These are phyloP conservation scores for Malurus leucopterus DNA, from an alignment of 2,797 vertebrate genomes.

Conservation along the genomic window DNA sequence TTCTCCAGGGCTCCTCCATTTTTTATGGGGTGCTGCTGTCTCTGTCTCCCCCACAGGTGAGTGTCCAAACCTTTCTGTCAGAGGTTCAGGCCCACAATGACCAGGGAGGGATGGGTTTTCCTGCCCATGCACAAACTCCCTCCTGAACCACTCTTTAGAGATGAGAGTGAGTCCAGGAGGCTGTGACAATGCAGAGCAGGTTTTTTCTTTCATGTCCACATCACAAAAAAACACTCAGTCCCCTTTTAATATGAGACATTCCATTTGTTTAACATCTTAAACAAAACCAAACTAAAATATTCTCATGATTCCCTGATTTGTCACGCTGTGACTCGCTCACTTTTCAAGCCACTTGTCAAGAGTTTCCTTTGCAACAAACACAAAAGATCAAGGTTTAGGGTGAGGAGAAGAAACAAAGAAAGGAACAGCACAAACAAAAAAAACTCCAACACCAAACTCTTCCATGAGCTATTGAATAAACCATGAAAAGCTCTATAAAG, in stretches of 20 bases:
- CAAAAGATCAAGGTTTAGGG: not conserved
- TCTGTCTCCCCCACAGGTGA: not conserved
- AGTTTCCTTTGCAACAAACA: not conserved
- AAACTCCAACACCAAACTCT: not conserved
- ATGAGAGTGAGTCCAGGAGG: not conserved
- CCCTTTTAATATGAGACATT: not conserved
- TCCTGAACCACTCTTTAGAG: no score
- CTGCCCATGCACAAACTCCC: accelerated
- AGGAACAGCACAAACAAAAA: not conserved
- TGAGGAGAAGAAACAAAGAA: accelerated
- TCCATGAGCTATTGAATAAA: not conserved
- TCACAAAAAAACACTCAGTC: not conserved
- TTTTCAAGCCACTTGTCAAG: not conserved
- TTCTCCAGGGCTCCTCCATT: not conserved
- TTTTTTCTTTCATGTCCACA: not conserved
- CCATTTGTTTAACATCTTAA: not conserved
- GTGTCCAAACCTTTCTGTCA: not conserved
- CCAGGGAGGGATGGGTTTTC: accelerated
- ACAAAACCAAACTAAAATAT: not conserved
- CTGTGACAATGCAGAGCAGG: not conserved
- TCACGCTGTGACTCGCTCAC: not conserved
- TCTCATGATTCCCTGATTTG: not conserved
- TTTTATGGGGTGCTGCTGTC: not conserved
- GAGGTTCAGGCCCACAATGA: not conserved
- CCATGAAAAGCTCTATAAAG: not conserved